These are phyloP conservation scores for Metopia argyrocephala DNA, from an alignment of 2,888 invertebrate species.

Conservation along the genomic window DNA sequence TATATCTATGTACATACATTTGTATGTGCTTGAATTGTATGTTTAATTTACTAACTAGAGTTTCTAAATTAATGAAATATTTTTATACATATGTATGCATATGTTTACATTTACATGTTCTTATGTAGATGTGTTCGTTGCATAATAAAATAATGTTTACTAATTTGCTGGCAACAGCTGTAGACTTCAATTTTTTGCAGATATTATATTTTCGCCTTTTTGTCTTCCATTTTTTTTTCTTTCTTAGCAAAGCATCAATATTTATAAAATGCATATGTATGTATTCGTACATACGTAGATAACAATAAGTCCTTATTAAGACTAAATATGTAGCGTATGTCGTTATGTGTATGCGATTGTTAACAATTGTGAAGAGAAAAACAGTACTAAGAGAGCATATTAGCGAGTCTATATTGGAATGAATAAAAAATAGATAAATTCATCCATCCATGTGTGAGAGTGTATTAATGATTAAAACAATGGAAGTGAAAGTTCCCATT, in stretches of 20 bases:
- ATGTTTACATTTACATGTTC: neutral
- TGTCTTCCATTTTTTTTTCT: conserved; percentile 9
- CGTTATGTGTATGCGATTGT: conserved; percentile 10
- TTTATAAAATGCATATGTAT: conserved; percentile 65
- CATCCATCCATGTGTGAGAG: conserved; percentile 18
- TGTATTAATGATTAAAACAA: conserved; percentile 48
- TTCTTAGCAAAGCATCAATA: conserved; percentile 45
- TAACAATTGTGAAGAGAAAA: neutral
- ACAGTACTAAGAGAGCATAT: neutral
- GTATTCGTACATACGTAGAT: too few species aligned
- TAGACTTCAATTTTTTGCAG: neutral
- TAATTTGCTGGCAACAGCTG: neutral
- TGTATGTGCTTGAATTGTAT: too few species aligned
- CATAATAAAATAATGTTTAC: neutral
- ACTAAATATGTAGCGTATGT: conserved; percentile 47
- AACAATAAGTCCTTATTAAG: conserved; percentile 67
- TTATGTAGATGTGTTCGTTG: neutral
- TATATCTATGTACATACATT: too few species aligned
- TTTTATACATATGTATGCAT: neutral
- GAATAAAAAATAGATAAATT: conserved; percentile 14
- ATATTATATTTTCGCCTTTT: neutral
- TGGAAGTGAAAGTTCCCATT: conserved; percentile 44
- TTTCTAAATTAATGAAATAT: too few species aligned
- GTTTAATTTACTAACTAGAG: too few species aligned
- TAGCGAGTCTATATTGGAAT: conserved; percentile 47